Evolutionary conservation across 2,888 invertebrate species (phyloP).

Genomic region (Oxystoma pomonae): DNA sequence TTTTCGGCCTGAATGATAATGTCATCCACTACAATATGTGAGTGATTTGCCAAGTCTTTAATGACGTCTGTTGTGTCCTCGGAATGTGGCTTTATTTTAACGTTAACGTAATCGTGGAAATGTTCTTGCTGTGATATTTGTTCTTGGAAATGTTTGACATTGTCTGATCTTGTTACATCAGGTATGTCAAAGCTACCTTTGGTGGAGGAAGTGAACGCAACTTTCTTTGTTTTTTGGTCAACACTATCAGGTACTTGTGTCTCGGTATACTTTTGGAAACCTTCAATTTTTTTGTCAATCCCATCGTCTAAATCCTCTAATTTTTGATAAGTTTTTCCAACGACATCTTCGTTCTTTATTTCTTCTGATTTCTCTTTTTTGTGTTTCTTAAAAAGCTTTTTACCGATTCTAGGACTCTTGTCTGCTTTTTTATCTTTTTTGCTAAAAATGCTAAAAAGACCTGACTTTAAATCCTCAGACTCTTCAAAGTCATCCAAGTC

Average conservation of each 20-base stretch:
- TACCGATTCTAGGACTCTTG: constrained; percentile 29
- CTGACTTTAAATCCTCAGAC: constrained; percentile 28
- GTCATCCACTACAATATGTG: constrained; percentile 14
- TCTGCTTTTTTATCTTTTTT: constrained; percentile 27
- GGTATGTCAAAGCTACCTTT: neutral
- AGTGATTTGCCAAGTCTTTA: constrained; percentile 1
- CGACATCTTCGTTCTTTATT: constrained; percentile 23
- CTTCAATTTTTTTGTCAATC: constrained; percentile 17
- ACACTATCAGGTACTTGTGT: constrained; percentile 7
- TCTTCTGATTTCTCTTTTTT: constrained; percentile 27
- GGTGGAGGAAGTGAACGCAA: constrained; percentile 14
- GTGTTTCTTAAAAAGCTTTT: constrained; percentile 30
- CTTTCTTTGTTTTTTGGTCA: constrained; percentile 22
- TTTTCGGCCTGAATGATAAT: constrained; percentile 7
- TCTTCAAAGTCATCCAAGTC: constrained; percentile 31
- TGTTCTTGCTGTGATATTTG: neutral
- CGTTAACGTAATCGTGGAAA: neutral
- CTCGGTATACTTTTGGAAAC: constrained; percentile 6
- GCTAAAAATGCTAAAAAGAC: constrained; percentile 34
- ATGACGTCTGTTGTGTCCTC: neutral
- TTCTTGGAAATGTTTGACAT: neutral
- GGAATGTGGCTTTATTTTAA: constrained; percentile 3
- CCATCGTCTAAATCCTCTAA: constrained; percentile 23
- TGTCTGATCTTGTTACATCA: neutral
- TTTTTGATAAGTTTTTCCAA: constrained; percentile 30